Conservation (phyloP, 2,888 invertebrate genomes). For the Copidosoma aretas region DNA sequence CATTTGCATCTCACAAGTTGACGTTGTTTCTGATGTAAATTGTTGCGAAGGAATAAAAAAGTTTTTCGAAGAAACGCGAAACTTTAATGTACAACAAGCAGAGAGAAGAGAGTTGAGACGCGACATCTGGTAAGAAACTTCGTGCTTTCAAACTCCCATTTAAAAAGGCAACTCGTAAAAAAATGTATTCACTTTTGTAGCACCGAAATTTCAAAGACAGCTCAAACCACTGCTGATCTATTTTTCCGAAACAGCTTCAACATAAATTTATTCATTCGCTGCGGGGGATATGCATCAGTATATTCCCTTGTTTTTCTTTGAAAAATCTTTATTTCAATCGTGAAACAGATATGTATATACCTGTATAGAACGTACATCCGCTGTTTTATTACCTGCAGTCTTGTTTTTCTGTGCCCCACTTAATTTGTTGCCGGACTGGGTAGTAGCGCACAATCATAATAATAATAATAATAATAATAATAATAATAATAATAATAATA, state of each 20-base stretch:
- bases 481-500: no score
- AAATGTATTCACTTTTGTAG: slow-evolving; percentile 11
- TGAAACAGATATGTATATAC: no score
- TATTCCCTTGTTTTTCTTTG: no score
- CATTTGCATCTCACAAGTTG: no score
- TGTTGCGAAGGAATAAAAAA: not conserved
- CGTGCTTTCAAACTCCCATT: slow-evolving; percentile 8
- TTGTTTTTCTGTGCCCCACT: not conserved
- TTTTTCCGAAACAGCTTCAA: no score
- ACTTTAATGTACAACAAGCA: not conserved
- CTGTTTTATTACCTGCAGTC: not conserved
- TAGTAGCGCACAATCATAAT: no score
- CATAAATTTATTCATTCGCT: no score
- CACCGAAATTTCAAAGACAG: slow-evolving; percentile 2
- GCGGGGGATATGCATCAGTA: no score
- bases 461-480: no score
- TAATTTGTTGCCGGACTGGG: not conserved
- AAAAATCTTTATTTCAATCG: no score
- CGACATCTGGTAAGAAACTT: slow-evolving; percentile 22
- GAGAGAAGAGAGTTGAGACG: not conserved
- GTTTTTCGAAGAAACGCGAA: slow-evolving; percentile 6
- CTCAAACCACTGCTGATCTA: not conserved
- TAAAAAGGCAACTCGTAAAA: slow-evolving; percentile 6
- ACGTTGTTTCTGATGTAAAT: not conserved
- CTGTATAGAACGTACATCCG: not conserved